These are phyloP conservation scores for Sebastolobus altivelis DNA, from an alignment of 2,797 vertebrate species.

Conservation along the genomic window DNA sequence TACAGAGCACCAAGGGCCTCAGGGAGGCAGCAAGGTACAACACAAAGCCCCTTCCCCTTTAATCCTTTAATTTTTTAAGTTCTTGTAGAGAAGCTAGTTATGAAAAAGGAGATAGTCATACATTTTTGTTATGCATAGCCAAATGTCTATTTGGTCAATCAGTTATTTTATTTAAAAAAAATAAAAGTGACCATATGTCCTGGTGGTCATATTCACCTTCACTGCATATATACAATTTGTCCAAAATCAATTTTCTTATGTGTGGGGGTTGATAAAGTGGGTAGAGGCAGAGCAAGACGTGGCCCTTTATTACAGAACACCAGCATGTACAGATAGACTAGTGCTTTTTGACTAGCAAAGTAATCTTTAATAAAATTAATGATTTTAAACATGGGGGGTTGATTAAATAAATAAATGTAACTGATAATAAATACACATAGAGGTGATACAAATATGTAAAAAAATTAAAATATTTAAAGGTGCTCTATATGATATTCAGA, in stretches of 20 bases:
- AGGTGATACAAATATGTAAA: background rate
- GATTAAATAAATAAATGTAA: background rate
- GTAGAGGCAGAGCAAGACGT: background rate
- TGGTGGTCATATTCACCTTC: background rate
- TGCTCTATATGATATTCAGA: too few species aligned
- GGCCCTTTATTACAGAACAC: background rate
- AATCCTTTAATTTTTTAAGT: background rate
- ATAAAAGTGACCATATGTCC: background rate
- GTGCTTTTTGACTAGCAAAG: background rate
- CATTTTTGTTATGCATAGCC: background rate
- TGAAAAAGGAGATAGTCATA: background rate
- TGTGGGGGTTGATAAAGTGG: background rate
- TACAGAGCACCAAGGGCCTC: slow-evolving; percentile 64
- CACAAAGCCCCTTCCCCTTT: background rate
- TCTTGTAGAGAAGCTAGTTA: background rate
- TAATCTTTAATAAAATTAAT: background rate
- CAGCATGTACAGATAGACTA: background rate
- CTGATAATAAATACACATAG: background rate
- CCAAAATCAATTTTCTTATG: background rate
- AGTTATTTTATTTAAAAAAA: background rate
- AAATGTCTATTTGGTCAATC: background rate
- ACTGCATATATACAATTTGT: background rate
- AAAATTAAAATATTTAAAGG: background rate
- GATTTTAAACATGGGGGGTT: background rate
- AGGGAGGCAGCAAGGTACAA: slow-evolving; percentile 76